Evolutionary conservation across 2,113 vertebrate genomes (phyloP).

Genomic region (Callionymus lyra): DNA sequence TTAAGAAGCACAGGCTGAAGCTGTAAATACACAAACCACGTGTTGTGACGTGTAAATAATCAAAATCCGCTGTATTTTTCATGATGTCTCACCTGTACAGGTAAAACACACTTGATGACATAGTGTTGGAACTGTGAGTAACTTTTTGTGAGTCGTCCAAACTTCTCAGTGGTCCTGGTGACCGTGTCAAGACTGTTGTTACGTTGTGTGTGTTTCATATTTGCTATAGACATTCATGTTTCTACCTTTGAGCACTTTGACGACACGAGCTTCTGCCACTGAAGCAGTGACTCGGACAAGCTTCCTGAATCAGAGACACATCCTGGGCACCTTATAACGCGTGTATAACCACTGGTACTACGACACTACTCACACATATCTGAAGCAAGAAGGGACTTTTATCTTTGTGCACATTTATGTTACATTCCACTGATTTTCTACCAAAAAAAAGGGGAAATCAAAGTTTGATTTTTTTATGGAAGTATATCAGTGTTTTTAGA

Average conservation of each 20-base stretch:
- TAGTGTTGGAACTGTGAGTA: conserved; percentile 48
- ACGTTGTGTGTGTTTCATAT: conserved; percentile 15
- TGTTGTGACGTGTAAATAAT: conserved; percentile 18
- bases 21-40: too few species aligned
- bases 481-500: too few species aligned
- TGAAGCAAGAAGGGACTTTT: conserved; percentile 14
- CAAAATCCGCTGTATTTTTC: conserved; percentile 46
- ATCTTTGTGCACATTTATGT: conserved; percentile 20
- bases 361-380: conserved; percentile 19
- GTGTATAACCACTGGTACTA: conserved; percentile 4
- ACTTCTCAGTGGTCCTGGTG: conserved; percentile 55
- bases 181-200: conserved; percentile 53
- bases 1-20: conserved; percentile 43
- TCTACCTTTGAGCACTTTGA: conserved; percentile 54
- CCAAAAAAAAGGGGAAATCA: conserved; percentile 28
- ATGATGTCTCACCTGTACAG: conserved; percentile 51
- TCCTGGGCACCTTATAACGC: conserved; percentile 4
- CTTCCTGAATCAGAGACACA: conserved; percentile 13
- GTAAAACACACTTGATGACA: conserved; percentile 50
- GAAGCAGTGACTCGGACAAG: conserved; percentile 1
- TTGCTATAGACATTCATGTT: conserved; percentile 28
- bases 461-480: conserved; percentile 25
- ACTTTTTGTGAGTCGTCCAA: conserved; percentile 22
- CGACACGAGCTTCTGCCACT: conserved; percentile 16
- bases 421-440: conserved; percentile 4